A percentile compares a stretch with the other conserved stretches of the same genome.
Evolutionary conservation across 2,797 vertebrate genomes (phyloP).

Genomic region (Pogoniulus pusillus): DNA sequence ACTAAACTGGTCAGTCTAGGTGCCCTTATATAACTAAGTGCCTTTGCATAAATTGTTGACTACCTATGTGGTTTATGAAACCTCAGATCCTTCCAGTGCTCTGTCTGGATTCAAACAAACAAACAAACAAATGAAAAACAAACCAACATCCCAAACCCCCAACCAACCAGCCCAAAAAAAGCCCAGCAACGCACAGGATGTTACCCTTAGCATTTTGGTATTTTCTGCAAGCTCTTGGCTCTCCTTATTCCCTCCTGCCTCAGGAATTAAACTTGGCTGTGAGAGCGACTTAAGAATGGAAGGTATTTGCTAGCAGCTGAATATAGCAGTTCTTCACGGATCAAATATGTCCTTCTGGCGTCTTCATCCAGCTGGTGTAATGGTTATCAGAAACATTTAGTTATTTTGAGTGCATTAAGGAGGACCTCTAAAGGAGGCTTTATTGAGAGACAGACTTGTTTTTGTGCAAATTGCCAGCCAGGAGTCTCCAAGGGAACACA

Average conservation of each 20-base stretch:
- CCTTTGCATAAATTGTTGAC: background rate
- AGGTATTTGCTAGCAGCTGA: slow-evolving; percentile 5
- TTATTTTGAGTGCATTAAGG: slow-evolving; percentile 27
- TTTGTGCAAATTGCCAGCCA: background rate
- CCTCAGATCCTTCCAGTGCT: background rate
- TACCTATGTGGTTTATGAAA: background rate
- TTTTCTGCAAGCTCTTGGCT: background rate
- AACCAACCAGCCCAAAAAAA: background rate
- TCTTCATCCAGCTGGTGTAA: background rate
- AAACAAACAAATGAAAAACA: too few species aligned
- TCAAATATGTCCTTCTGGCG: slow-evolving; percentile 33
- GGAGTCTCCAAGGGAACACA: slow-evolving; percentile 24
- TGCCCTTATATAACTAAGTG: background rate
- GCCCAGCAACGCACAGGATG: background rate
- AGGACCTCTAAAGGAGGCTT: slow-evolving; percentile 8
- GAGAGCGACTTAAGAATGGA: background rate
- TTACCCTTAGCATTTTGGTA: background rate
- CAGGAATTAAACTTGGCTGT: background rate
- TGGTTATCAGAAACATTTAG: slow-evolving; percentile 15
- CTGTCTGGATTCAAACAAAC: background rate
- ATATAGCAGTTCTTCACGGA: background rate
- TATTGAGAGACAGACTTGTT: background rate
- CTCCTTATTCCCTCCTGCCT: background rate
- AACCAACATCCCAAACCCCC: too few species aligned
- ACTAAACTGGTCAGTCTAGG: background rate